phyloP scores from a whole-genome alignment of 2,797 vertebrate species.

The Petrocephalus schoutedeni region DNA sequence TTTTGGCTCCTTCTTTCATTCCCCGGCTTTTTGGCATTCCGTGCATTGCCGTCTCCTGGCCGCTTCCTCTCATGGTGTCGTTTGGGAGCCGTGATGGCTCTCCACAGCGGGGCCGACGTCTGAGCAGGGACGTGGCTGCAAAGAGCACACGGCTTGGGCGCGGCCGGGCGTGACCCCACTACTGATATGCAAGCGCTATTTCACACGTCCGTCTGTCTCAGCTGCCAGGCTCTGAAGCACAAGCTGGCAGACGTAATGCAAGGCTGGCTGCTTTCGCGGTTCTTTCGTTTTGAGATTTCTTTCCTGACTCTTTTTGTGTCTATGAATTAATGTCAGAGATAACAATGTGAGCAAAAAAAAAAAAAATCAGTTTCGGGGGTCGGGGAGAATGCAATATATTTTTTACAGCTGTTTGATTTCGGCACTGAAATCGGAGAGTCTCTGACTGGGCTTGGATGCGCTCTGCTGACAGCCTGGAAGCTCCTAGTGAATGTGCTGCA shows the following conservation, averaged over 20 bases:
- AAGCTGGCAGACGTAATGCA: slow-evolving; percentile 32
- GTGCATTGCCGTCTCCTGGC: neutral
- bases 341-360: slow-evolving; percentile 24
- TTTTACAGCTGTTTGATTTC: slow-evolving; percentile 19
- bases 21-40: neutral
- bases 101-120: slow-evolving; percentile 46
- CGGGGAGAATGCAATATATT: neutral
- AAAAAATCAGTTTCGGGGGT: slow-evolving; percentile 22
- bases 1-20: neutral
- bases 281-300: slow-evolving; percentile 33
- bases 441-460: slow-evolving; percentile 35
- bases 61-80: neutral
- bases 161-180: slow-evolving; percentile 41
- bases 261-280: slow-evolving; percentile 10
- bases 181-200: slow-evolving; percentile 47
- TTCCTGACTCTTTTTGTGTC: slow-evolving; percentile 20
- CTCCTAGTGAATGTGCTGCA: slow-evolving; percentile 43
- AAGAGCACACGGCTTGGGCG: slow-evolving; percentile 35
- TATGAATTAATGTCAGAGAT: slow-evolving; percentile 19
- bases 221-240: slow-evolving; percentile 28
- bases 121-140: slow-evolving; percentile 42
- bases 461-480: slow-evolving; percentile 35
- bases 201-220: slow-evolving; percentile 32
- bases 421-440: slow-evolving; percentile 13
- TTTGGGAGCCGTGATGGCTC: slow-evolving; percentile 14